Base-by-base conservation (phyloP, 2,888 invertebrate species). In the Diploptera punctata region DNA sequence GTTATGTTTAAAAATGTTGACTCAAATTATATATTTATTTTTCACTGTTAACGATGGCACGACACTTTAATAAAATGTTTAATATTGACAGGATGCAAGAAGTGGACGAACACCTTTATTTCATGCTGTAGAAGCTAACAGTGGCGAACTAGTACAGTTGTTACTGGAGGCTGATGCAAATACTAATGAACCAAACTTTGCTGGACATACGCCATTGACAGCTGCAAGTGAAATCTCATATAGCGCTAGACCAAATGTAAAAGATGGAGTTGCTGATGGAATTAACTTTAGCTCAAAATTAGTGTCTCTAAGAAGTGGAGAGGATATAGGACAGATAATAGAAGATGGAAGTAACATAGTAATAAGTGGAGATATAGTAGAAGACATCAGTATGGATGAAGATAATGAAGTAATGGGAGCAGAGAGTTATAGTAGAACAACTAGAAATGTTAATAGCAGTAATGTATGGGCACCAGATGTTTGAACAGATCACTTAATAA, bases 221-320 rank as follows among this genome's bases (percentile, higher is more conserved):
- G 71, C 71, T 21, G 71, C 71, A 29, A 47, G 60, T 47, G 69
- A 69, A 44, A 31, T 70, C 24, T 68, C 77, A 80, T 43, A 19
- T n/a, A 16, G 3, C 3, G 3, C 0, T 29, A 31, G 26, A 24
- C 2, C 29, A n/a, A 57, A 16, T 16, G n/a, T 13, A n/a, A 24
- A 31, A 10, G 21, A 29, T 16, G 24, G n/a, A n/a, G 2, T 31
- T 29, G n/a, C 57, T 29, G 57, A 57, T n/a, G 29, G 26, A 29
- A 57, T 57, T 3, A 57, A 29, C 29, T 57, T 57, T 29, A 57
- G 29, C n/a, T 29, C 57, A 29, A 57, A 29, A 29, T 57, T 57
- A 10, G 57, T 57, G 10, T 24, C 57, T 29, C 57, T 57, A 3
- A 29, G 16, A 9, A 21, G 29, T 29, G 29, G 57, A 29, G 21